Percentiles rank a stretch among this genome's conserved stretches.
Conservation (phyloP, 2,113 vertebrate species). For the Tretioscincus oriximinensis region DNA sequence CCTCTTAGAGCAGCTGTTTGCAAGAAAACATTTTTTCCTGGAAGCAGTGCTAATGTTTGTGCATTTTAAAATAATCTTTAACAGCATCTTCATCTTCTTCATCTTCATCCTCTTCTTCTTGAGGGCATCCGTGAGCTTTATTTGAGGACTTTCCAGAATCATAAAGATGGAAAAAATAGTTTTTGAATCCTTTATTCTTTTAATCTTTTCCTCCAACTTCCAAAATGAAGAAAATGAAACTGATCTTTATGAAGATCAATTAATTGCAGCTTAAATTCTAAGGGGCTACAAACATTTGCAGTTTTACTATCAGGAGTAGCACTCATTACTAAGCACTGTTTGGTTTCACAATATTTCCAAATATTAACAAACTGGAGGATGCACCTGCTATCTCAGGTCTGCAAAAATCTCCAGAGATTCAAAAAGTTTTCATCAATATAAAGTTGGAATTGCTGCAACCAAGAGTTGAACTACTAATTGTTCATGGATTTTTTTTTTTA, state of each 20-base stretch:
- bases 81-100: no score
- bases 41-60: neutral
- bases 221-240: neutral
- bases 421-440: neutral
- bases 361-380: slow-evolving; percentile 8
- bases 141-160: neutral
- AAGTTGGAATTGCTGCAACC: neutral
- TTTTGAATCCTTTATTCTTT: neutral
- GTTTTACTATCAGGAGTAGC: neutral
- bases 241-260: slow-evolving; percentile 5
- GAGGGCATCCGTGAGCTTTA: neutral
- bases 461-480: neutral
- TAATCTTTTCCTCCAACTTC: neutral
- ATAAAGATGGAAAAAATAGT: neutral
- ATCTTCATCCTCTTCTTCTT: neutral
- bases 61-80: neutral
- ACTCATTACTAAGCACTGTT: neutral
- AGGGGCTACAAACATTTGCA: slow-evolving; percentile 19
- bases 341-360: slow-evolving; percentile 28
- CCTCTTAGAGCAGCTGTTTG: neutral
- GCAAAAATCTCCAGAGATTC: neutral
- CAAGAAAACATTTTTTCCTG: neutral
- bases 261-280: slow-evolving; percentile 16
- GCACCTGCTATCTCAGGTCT: neutral
- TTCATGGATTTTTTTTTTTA: neutral